A percentile compares a stretch with the other conserved stretches of the same genome.
These are phyloP conservation scores for Aplochiton taeniatus DNA, from an alignment of 2,797 vertebrate species.

Conservation along the genomic window DNA sequence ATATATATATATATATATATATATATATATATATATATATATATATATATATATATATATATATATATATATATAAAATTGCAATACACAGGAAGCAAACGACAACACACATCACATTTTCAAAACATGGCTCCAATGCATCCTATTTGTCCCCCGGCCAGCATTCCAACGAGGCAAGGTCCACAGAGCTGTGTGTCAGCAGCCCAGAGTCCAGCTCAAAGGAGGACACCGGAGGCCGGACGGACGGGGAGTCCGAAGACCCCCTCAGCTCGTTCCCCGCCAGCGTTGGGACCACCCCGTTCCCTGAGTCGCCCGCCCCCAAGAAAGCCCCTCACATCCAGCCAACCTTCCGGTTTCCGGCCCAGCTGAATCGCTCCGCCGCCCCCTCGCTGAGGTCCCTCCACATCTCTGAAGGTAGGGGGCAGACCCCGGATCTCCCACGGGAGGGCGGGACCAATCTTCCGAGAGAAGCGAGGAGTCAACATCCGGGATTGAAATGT, in stretches of 20 bases:
- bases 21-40: too few species aligned
- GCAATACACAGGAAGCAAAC: too few species aligned
- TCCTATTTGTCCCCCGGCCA: too few species aligned
- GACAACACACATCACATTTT: too few species aligned
- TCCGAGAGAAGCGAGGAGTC: too few species aligned
- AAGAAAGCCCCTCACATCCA: conserved; percentile 80
- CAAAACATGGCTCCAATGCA: too few species aligned
- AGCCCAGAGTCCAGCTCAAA: conserved; percentile 91
- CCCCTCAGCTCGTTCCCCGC: conserved; percentile 81
- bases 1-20: too few species aligned
- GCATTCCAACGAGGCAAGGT: conserved; percentile 76
- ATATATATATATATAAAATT: too few species aligned
- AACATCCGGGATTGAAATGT: too few species aligned
- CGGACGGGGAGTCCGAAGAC: conserved; percentile 86
- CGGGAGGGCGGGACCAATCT: not conserved
- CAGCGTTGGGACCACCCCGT: conserved; percentile 61
- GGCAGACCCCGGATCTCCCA: not conserved
- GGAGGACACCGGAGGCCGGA: conserved; percentile 83
- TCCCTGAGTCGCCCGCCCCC: conserved; percentile 69
- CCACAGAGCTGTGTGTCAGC: conserved; percentile 72
- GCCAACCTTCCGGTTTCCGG: conserved; percentile 66
- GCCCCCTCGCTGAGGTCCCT: conserved; percentile 86
- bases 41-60: too few species aligned
- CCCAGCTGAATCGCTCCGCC: conserved; percentile 73
- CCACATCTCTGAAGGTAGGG: conserved; percentile 76